A percentile compares a stretch with the other conserved stretches of the same genome.
These are phyloP conservation scores for Archocentrus centrarchus DNA, from an alignment of 2,113 vertebrate genomes.

Conservation along the genomic window DNA sequence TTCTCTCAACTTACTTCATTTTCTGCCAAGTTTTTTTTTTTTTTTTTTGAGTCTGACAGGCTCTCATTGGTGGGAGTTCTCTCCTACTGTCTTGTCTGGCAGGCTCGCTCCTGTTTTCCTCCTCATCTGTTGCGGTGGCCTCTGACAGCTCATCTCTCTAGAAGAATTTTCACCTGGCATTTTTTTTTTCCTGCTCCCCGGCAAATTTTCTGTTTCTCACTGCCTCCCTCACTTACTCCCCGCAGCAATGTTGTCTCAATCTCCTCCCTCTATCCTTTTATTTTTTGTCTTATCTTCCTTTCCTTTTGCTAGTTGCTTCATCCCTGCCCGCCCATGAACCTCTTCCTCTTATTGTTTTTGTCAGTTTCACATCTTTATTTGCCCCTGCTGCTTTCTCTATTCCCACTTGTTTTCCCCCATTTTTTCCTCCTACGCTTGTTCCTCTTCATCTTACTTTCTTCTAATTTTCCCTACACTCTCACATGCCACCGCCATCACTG, in stretches of 20 bases:
- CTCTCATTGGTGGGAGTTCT: slow-evolving; percentile 16
- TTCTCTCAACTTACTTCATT: slow-evolving; percentile 33
- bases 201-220: slow-evolving; percentile 32
- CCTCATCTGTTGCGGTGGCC: not conserved
- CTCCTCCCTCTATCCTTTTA: slow-evolving; percentile 23
- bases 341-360: slow-evolving; percentile 1
- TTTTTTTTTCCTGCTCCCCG: slow-evolving; percentile 10
- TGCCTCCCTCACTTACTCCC: slow-evolving; percentile 16
- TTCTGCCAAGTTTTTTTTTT: slow-evolving; percentile 10
- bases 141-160: slow-evolving; percentile 32
- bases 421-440: slow-evolving; percentile 22
- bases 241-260: slow-evolving; percentile 53
- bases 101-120: not conserved
- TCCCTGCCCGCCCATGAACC: not conserved
- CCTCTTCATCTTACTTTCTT: slow-evolving; percentile 32
- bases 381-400: slow-evolving; percentile 2
- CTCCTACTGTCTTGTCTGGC: slow-evolving; percentile 37
- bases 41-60: not conserved
- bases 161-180: slow-evolving; percentile 8
- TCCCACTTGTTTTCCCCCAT: not conserved
- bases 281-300: slow-evolving; percentile 8
- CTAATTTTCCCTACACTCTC: slow-evolving; percentile 28
- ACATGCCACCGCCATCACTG: not conserved
- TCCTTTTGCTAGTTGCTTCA: slow-evolving; percentile 6
- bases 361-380: not conserved